Evolutionary conservation across 2,888 invertebrate genomes (phyloP), one percentile per base, ranked within the genome.

Genomic region (Parelbella ahira): DNA sequence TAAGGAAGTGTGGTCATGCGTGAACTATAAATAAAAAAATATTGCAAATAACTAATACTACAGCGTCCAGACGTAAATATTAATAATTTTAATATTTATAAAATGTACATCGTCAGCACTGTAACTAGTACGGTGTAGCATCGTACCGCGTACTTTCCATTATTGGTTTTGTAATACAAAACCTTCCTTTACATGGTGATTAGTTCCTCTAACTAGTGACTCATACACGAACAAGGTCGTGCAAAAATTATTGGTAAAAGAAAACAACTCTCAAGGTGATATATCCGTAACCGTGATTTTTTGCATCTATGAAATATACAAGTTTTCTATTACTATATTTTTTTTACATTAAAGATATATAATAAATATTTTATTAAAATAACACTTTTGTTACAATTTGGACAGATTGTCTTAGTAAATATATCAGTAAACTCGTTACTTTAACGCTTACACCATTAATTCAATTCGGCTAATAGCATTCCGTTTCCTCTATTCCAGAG

Each of bases 401-500:
- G n/a, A n/a, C n/a, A n/a, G n/a, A n/a, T n/a, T n/a, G n/a, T n/a
- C n/a, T n/a, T n/a, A n/a, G n/a, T n/a, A n/a, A n/a, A n/a, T n/a
- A n/a, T n/a, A n/a, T n/a, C n/a, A n/a, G n/a, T n/a, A n/a, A n/a
- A n/a, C n/a, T n/a, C n/a, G n/a, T n/a, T n/a, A n/a, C n/a, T n/a
- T n/a, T n/a, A n/a, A n/a, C n/a, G n/a, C n/a, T n/a, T n/a, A n/a
- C n/a, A n/a, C n/a, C n/a, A n/a, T n/a, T n/a, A n/a, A n/a, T n/a
- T n/a, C n/a, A n/a, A n/a, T 15, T n/a, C 25, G 23, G 13, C 41
- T 41, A 54, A 55, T 53, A 29, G 32, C 27, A 27, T 37, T 23
- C 34, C 11, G 59, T 77, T 82, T 68, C 71, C 76, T 66, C 71
- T 75, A 75, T 89, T 91, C 63, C 89, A 95, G 97, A 82, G 97